Evolutionary conservation across 2,888 invertebrate species (phyloP), one percentile per base, ranked within the genome.

Genomic region (Caenorhabditis becei): DNA sequence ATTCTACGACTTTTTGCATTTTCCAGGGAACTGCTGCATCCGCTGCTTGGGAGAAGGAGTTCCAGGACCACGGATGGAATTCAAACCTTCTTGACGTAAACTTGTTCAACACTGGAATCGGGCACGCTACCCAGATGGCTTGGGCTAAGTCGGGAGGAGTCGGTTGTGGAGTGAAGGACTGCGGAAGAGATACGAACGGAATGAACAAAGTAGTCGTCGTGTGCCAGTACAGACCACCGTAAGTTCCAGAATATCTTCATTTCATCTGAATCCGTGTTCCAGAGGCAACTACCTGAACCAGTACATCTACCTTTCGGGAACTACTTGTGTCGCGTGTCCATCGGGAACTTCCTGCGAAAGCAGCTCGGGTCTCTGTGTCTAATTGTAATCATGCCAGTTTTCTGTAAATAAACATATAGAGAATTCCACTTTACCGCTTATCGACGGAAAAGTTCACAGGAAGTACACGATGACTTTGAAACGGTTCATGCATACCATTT

Each of bases 51-150:
- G 72, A 72, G 65, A 49, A 56, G 47, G 72, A 72, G 26, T 65
- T 65, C 58, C 63, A 79, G 49, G 62, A 78, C 14, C 61, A 51
- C 26, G 78, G 78, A 53, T 78, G 78, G 78, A 35, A 26, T n/a
- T 18, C 71, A 0, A 71, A 71, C 35, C 23, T 35, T 7, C 51
- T 71, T 24, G 37, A 32, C 11, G n/a, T n/a, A n/a, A n/a, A n/a
- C n/a, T n/a, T n/a, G n/a, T n/a, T n/a, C n/a, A n/a, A n/a, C n/a
- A n/a, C n/a, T n/a, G n/a, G n/a, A n/a, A n/a, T n/a, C n/a, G n/a
- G n/a, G 32, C 81, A 81, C 49, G 81, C 81, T 1, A 81, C 81
- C 32, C 80, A 80, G 61, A 75, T 80, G 80, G 75, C 59, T 3
- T 82, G 82, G 82, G 72, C 82, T 1, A 67, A 71, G 5, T 67